phyloP scores from a whole-genome alignment of 1,140 invertebrate genomes.

The Lucilia cuprina region DNA sequence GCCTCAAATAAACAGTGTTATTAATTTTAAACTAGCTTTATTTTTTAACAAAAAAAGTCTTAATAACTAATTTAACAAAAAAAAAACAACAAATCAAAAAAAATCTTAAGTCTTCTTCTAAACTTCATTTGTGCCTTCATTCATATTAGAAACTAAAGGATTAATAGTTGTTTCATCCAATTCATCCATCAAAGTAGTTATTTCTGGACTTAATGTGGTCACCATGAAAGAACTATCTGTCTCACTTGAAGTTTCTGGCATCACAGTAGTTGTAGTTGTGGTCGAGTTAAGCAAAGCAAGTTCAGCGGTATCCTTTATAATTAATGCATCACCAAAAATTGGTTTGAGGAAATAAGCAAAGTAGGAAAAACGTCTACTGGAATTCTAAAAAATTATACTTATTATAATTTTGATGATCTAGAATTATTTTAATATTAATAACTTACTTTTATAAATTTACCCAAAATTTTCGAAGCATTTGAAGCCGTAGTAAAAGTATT shows the following conservation, averaged over 20 bases:
- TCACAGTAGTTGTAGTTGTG: conserved; percentile 62
- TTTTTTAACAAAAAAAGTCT: no score
- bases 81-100: neutral
- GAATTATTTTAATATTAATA: neutral
- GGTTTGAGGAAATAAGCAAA: conserved; percentile 72
- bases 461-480: conserved; percentile 65
- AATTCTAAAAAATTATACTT: conserved; percentile 65
- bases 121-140: neutral
- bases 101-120: neutral
- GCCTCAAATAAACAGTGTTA: no score
- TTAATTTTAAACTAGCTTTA: no score
- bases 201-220: neutral
- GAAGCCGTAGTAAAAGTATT: conserved; percentile 75
- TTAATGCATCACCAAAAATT: conserved; percentile 70
- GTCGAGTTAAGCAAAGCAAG: conserved; percentile 56
- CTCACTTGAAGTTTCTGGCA: neutral
- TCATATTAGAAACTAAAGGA: neutral
- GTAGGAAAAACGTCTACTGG: conserved; percentile 71
- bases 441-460: neutral
- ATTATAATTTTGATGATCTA: neutral
- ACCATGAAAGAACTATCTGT: neutral
- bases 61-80: no score
- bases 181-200: neutral
- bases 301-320: conserved; percentile 70
- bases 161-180: neutral